Evolutionary conservation across 2,113 vertebrate genomes (phyloP).

Genomic region (Tyrannus savana): DNA sequence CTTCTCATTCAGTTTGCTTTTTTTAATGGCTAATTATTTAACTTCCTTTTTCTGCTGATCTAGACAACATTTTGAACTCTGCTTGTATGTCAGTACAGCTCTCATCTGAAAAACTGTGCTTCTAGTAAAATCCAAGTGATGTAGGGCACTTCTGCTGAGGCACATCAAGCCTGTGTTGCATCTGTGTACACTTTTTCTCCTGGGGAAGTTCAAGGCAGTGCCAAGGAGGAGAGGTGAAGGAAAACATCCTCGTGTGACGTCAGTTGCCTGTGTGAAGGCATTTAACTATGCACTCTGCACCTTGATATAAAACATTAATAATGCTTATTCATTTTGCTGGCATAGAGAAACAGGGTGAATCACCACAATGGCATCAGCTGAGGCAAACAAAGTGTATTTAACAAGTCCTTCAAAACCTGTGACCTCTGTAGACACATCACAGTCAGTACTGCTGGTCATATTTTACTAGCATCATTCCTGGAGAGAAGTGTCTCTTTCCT

Average conservation of each 20-base stretch:
- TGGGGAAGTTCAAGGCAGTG: not conserved
- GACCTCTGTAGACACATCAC: not conserved
- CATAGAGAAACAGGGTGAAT: not conserved
- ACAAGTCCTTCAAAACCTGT: not conserved
- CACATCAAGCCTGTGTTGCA: not conserved
- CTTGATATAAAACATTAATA: not conserved
- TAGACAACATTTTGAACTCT: constrained; percentile 3
- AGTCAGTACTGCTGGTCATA: not conserved
- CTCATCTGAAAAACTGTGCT: not conserved
- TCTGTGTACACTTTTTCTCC: not conserved
- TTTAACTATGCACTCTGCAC: not conserved
- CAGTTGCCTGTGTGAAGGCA: not conserved
- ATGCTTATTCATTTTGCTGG: not conserved
- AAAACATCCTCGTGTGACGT: not conserved
- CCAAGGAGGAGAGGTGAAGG: not conserved
- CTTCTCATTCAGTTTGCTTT: not conserved
- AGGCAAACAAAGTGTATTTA: not conserved
- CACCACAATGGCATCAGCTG: not conserved
- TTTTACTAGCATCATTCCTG: not conserved
- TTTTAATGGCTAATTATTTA: constrained; percentile 31
- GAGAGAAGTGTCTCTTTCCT: not conserved
- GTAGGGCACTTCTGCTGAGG: not conserved
- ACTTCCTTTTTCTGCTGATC: not conserved
- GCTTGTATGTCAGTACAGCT: not conserved
- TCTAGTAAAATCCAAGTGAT: not conserved